Percentiles rank a stretch among this genome's conserved stretches.
phyloP scores from a whole-genome alignment of 92 coral and sea anemone species.

The Hydrozoanthus gracilis region DNA sequence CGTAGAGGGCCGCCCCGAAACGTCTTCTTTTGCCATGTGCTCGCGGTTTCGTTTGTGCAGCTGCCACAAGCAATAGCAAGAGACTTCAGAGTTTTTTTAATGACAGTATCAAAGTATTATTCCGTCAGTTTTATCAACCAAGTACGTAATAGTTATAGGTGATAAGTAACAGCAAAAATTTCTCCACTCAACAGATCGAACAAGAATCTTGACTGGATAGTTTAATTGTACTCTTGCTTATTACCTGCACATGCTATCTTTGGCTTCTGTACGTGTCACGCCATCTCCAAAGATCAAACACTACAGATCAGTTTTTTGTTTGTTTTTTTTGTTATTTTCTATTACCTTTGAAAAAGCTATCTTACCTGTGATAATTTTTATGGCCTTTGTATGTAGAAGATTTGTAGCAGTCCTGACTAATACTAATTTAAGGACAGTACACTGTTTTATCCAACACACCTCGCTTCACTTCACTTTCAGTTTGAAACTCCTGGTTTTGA shows the following conservation, averaged over 20 bases:
- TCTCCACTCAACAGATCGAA: background rate
- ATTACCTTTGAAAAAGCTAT: background rate
- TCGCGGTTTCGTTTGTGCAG: no score
- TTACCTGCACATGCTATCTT: no score
- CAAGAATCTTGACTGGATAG: background rate
- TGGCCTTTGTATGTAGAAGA: conserved; percentile 3
- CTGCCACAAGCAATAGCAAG: background rate
- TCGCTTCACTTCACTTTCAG: no score
- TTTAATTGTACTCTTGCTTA: background rate
- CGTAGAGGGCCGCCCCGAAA: no score
- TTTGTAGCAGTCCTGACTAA: background rate
- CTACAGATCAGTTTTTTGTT: background rate
- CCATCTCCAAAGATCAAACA: background rate
- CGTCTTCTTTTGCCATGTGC: no score
- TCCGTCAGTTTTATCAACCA: background rate
- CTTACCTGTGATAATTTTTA: background rate
- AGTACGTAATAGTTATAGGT: background rate
- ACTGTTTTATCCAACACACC: background rate
- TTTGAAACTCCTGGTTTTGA: no score
- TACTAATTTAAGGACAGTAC: background rate
- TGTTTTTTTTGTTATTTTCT: background rate
- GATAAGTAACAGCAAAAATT: background rate
- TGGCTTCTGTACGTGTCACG: no score
- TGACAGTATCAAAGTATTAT: background rate
- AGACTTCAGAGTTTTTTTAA: background rate